Evolutionary conservation across 2,113 vertebrate genomes (phyloP), one percentile per base, ranked within the genome.

Genomic region (Elgaria multicarinata): DNA sequence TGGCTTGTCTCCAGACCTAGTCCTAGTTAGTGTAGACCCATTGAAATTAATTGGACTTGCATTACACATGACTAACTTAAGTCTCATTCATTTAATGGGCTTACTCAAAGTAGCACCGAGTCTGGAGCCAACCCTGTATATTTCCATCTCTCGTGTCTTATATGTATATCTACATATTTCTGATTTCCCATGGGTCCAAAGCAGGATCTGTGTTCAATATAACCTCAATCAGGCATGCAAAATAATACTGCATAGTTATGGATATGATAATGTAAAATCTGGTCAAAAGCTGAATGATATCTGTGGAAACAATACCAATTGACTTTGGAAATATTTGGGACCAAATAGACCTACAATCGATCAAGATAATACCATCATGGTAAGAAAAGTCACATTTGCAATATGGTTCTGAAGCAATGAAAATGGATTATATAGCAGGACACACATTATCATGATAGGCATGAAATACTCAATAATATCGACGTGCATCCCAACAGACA

Each of bases 311-410:
- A n/a, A 67, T 31, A 64, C 74, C 18, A 39, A 78, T 55, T 14
- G 24, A 50, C 16, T 78, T 69, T 69, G 62, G 58, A 75, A 88
- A 87, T 16, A 39, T 44, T 74, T 74, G 55, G 55, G 53, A 62
- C 8, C 36, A 67, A 78, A 67, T 6, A 78, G 46, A 69, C 12
- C 39, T 26, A 50, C n/a, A 7, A 69, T 85, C 82, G 85, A 77
- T 71, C 71, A 67, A 69, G 86, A 24, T 14, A 46, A 77, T 42
- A 79, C 10, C n/a, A 62, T 55, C 28, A 58, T 58, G 78, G 67
- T 58, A 86, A 89, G 77, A 55, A 80, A 90, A 87, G 42, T 90
- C 84, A 87, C 84, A 75, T 76, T 83, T 90, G 62, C 79, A 71
- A 88, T 62, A 88, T 71, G 74, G 46, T 42, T 74, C 64, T 74